Evolutionary conservation across 2,113 vertebrate species (phyloP), one percentile per base, ranked within the genome.

Genomic region (Pao palembangensis): DNA sequence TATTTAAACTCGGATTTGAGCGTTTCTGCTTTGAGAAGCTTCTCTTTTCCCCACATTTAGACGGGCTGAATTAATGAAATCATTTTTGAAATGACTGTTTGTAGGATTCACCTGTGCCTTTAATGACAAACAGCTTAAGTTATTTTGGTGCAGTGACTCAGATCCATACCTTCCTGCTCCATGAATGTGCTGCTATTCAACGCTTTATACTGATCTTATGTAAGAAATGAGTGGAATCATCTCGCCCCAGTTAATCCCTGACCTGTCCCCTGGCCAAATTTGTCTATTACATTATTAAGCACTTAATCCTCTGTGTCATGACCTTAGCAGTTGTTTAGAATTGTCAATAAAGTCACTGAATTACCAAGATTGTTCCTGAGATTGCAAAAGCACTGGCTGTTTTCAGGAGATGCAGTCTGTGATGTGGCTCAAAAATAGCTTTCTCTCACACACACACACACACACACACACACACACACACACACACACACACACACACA

Each of bases 171-270:
- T 58, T 25, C 51, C 31, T 12, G 43, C 49, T 51, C 6, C 38
- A 64, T 65, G 6, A 70, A 72, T 67, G 65, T 55, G 48, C 46
- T 48, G 69, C 79, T 73, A 61, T 71, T 69, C 60, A 75, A n/a
- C 59, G 61, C 76, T 55, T 73, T 69, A 55, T 42, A 18, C 48
- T 46, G 47, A 13, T 53, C 55, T 79, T 75, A 73, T 76, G 42
- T 70, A 78, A 77, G 75, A 56, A 53, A 78, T 15, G 67, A 76
- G 57, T 50, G 64, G 68, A 75, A 75, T 79, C 74, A 70, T 83
- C 55, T 73, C 61, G 61, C 64, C 72, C 70, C 68, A 79, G 72
- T 79, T 73, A 43, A 66, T 68, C 66, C 70, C 31, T 62, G 58
- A 79, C 79, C 71, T 67, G 72, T 73, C 70, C 76, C 51, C 69